phyloP scores from a whole-genome alignment of 2,888 invertebrate genomes.

The Folsomia candida region DNA sequence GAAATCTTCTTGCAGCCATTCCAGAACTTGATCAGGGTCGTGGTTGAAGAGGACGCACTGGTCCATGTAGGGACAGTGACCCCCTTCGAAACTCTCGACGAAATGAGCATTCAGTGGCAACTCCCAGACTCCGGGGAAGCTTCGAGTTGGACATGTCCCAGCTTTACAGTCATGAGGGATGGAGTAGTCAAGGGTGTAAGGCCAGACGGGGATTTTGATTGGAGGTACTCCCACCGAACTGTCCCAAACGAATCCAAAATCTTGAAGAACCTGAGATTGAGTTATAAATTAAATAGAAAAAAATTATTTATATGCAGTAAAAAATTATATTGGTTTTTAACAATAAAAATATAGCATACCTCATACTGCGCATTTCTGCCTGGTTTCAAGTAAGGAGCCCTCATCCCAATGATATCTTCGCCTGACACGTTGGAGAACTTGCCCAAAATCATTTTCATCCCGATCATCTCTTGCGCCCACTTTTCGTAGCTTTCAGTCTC shows the following conservation, averaged over 20 bases:
- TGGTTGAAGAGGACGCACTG: conserved; percentile 61
- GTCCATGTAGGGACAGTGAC: conserved; percentile 89
- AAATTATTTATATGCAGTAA: no score
- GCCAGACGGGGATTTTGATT: conserved; percentile 79
- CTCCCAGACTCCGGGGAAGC: conserved; percentile 75
- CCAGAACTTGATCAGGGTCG: conserved; percentile 60
- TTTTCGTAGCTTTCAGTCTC: conserved; percentile 88
- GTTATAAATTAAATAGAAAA: background rate
- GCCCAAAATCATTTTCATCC: conserved; percentile 82
- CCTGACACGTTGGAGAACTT: conserved; percentile 78
- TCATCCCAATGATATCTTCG: conserved; percentile 78
- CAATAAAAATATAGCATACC: conserved; percentile 57
- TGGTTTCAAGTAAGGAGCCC: conserved; percentile 88
- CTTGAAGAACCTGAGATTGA: conserved; percentile 73
- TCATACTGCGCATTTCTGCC: conserved; percentile 89
- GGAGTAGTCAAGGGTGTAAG: conserved; percentile 89
- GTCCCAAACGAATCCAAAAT: conserved; percentile 89
- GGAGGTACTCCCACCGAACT: conserved; percentile 86
- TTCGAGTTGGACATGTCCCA: conserved; percentile 84
- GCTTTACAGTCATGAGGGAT: conserved; percentile 90
- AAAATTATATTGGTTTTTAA: background rate
- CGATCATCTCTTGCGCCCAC: conserved; percentile 92
- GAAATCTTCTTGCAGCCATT: conserved; percentile 89
- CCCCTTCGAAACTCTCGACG: conserved; percentile 82
- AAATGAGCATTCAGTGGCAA: conserved; percentile 86